Percentiles rank a stretch among this genome's conserved stretches.
Evolutionary conservation across 2,797 vertebrate genomes (phyloP).

Genomic region (Luscinia luscinia): DNA sequence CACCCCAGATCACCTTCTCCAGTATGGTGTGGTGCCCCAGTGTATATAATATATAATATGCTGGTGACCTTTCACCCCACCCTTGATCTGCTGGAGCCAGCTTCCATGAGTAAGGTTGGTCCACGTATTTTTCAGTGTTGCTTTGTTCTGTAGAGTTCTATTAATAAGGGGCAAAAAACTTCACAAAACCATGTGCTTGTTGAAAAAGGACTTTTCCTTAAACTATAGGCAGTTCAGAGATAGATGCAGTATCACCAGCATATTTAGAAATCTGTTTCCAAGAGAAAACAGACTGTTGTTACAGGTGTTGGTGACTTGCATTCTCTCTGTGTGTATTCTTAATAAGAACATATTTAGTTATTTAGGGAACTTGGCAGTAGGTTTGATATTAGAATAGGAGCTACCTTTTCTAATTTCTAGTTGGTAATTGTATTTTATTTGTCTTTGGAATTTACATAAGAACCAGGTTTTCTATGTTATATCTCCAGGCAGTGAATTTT

Average conservation of each 20-base stretch:
- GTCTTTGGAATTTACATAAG: neutral
- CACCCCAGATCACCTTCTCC: conserved; percentile 32
- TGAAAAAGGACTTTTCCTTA: conserved; percentile 63
- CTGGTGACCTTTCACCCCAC: conserved; percentile 53
- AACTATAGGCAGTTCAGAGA: conserved; percentile 3
- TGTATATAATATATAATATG: conserved; percentile 12
- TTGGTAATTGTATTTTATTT: neutral
- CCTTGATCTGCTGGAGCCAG: conserved; percentile 49
- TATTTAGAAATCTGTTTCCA: neutral
- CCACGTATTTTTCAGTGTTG: conserved; percentile 57
- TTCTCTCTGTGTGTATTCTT: neutral
- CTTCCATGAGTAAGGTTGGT: conserved; percentile 25
- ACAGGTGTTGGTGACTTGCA: neutral
- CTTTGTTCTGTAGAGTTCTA: conserved; percentile 70
- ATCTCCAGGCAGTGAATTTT: neutral
- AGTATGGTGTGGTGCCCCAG: conserved; percentile 56
- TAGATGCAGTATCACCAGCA: conserved; percentile 49
- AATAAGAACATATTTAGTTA: neutral
- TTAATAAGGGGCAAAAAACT: conserved; percentile 53
- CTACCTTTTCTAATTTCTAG: neutral
- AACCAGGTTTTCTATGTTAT: neutral
- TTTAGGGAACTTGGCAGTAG: neutral
- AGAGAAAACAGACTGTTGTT: neutral
- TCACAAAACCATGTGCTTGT: conserved; percentile 66
- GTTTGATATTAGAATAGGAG: neutral